A percentile compares a stretch with the other conserved stretches of the same genome.
phyloP scores from a whole-genome alignment of 2,113 vertebrate species.

The Suricata suricatta region DNA sequence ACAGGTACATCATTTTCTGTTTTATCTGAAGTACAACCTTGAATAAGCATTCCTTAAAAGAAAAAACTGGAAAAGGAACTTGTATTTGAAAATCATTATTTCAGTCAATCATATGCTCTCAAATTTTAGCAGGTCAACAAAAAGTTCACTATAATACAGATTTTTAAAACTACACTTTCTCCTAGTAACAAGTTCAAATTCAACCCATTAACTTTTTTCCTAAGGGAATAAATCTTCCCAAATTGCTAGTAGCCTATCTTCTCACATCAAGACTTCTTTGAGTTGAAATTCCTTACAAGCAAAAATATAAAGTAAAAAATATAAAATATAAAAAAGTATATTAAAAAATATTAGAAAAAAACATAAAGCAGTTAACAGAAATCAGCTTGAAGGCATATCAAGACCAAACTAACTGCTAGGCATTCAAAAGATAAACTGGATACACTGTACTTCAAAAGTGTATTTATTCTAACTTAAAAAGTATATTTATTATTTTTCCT shows the following conservation, averaged over 20 bases:
- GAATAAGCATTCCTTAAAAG: not conserved
- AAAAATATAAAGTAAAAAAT: not conserved
- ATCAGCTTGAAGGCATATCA: not conserved
- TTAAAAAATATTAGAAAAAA: not conserved
- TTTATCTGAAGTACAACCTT: not conserved
- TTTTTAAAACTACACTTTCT: slow-evolving; percentile 21
- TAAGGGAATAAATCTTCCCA: not conserved
- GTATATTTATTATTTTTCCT: not conserved
- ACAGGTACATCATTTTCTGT: not conserved
- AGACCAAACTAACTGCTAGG: not conserved
- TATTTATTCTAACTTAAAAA: not conserved
- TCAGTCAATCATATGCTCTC: not conserved
- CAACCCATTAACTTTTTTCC: not conserved
- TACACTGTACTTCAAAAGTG: not conserved
- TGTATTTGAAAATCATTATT: not conserved
- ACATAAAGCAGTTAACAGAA: not conserved
- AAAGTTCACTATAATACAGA: not conserved
- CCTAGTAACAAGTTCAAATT: slow-evolving; percentile 38
- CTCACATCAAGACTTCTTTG: not conserved
- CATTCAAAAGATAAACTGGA: not conserved
- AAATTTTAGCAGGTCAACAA: not conserved
- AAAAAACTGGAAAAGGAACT: not conserved
- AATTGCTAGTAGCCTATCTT: not conserved
- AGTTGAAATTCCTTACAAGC: not conserved
- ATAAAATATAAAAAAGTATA: not conserved